These are phyloP conservation scores for Lamprotornis superbus DNA, from an alignment of 2,113 vertebrate genomes.

Conservation along the genomic window DNA sequence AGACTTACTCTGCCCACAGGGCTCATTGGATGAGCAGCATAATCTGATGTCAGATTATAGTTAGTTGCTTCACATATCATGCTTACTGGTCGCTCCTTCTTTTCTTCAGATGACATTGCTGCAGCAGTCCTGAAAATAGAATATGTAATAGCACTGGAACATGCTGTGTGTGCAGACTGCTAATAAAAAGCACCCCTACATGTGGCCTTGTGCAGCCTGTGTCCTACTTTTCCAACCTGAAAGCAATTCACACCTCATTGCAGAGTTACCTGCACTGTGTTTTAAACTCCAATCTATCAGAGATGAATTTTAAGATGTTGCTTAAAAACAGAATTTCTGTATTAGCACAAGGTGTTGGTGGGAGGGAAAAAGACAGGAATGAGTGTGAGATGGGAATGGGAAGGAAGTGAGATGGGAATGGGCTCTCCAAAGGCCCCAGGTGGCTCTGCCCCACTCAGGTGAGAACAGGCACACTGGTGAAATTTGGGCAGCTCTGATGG, in stretches of 20 bases:
- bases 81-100: constrained; percentile 87
- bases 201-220: neutral
- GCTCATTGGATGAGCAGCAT: constrained; percentile 81
- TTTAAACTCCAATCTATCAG: neutral
- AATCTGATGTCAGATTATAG: constrained; percentile 85
- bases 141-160: constrained; percentile 33
- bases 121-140: constrained; percentile 81
- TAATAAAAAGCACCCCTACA: constrained; percentile 1
- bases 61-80: constrained; percentile 90
- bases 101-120: constrained; percentile 87
- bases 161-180: neutral
- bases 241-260: neutral
- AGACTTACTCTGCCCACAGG: constrained; percentile 87
- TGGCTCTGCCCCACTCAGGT: neutral
- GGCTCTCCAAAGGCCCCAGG: neutral
- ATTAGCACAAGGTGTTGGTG: fast-evolving
- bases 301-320: neutral
- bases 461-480: neutral
- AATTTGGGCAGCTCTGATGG: neutral
- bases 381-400: neutral
- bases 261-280: neutral
- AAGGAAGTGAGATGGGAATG: neutral
- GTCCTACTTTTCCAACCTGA: constrained; percentile 29
- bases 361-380: neutral
- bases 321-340: neutral